Percentiles rank a stretch among this genome's conserved stretches.
phyloP scores from a whole-genome alignment of 2,888 invertebrate species.

The Agrenia bidenticulata region DNA sequence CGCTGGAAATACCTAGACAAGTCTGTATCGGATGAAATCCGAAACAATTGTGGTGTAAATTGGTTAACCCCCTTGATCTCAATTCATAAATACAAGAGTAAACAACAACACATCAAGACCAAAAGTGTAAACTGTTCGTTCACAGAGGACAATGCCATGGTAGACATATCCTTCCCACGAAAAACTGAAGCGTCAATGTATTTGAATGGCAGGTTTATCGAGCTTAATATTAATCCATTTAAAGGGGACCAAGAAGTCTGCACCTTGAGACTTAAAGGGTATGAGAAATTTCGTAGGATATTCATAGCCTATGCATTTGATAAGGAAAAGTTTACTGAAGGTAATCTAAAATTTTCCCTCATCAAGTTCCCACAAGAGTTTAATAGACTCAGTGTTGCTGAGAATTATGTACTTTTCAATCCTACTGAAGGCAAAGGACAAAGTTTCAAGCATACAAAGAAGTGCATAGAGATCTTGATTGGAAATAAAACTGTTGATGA shows the following conservation, averaged over 20 bases:
- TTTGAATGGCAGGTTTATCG: neutral
- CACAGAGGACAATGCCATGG: neutral
- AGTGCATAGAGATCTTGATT: neutral
- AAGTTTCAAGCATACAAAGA: neutral
- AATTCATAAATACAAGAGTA: neutral
- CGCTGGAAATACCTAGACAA: neutral
- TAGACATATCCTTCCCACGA: neutral
- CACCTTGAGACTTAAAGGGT: neutral
- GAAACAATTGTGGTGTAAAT: neutral
- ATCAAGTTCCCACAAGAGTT: conserved; percentile 1
- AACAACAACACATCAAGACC: neutral
- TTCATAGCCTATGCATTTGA: conserved; percentile 1
- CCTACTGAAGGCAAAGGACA: neutral
- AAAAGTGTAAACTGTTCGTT: conserved; percentile 1
- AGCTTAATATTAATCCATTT: neutral
- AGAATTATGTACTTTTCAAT: neutral
- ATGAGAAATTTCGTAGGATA: neutral
- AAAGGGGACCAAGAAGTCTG: conserved; percentile 8
- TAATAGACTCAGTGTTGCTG: neutral
- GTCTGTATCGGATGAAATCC: neutral
- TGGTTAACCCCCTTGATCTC: neutral
- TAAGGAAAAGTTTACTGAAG: neutral
- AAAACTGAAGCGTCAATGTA: neutral
- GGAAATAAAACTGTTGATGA: neutral
- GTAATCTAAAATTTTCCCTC: neutral